These are phyloP conservation scores for Nicator chloris DNA, from an alignment of 2,113 vertebrate species.

Conservation along the genomic window DNA sequence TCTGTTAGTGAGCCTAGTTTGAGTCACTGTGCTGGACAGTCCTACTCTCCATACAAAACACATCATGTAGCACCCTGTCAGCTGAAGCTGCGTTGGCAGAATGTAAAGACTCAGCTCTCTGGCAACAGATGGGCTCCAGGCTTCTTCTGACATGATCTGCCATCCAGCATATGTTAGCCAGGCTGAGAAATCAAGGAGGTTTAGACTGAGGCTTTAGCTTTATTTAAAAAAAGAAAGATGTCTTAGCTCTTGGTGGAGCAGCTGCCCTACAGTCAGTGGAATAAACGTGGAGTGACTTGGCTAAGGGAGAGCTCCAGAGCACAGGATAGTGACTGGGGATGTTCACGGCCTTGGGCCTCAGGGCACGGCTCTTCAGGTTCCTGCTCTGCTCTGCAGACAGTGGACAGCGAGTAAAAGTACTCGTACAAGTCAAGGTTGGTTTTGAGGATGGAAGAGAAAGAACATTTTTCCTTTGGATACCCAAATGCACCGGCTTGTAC, in stretches of 20 bases:
- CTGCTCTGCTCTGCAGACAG: neutral
- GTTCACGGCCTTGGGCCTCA: accelerated
- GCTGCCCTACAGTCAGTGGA: neutral
- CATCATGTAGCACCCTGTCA: constrained; percentile 1
- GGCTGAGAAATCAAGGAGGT: constrained; percentile 43
- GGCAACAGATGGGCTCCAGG: constrained; percentile 53
- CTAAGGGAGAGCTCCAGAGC: neutral
- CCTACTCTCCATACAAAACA: neutral
- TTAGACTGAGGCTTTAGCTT: constrained; percentile 44
- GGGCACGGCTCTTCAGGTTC: neutral
- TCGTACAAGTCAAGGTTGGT: too few species aligned
- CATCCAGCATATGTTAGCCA: constrained; percentile 57
- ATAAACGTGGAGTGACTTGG: neutral
- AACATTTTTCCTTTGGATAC: neutral
- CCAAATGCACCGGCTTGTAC: neutral
- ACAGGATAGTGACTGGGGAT: accelerated
- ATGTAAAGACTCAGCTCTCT: constrained; percentile 37
- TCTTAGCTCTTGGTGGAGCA: constrained; percentile 1
- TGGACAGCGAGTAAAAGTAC: neutral
- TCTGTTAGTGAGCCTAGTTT: neutral
- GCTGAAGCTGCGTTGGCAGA: constrained; percentile 59
- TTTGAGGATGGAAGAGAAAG: neutral
- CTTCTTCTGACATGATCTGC: constrained; percentile 66
- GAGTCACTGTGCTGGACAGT: neutral
- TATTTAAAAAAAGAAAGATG: neutral